A percentile compares a stretch with the other conserved stretches of the same genome.
These are phyloP conservation scores for Neelides sp. DNA, from an alignment of 1,140 invertebrate genomes.

Conservation along the genomic window DNA sequence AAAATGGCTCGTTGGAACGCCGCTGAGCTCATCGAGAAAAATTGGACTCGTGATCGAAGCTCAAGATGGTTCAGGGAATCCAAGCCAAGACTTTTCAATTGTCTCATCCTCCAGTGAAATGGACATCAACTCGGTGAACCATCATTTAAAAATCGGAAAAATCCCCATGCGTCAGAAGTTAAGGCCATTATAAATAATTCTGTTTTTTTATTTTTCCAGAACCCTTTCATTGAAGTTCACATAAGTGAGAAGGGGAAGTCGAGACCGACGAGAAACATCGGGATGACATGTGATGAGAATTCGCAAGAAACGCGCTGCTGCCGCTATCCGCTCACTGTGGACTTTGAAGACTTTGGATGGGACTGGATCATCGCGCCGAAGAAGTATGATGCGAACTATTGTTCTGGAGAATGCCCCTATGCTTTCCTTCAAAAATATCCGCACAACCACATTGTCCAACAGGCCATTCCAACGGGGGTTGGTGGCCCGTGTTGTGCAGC, in stretches of 20 bases:
- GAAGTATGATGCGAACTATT: constrained; percentile 91
- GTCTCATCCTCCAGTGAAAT: constrained; percentile 10
- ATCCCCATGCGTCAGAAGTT: not conserved
- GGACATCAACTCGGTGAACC: constrained; percentile 23
- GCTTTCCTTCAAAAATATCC: constrained; percentile 78
- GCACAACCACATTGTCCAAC: constrained; percentile 82
- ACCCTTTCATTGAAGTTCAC: constrained; percentile 67
- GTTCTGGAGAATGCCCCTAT: constrained; percentile 85
- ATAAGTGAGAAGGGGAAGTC: constrained; percentile 47
- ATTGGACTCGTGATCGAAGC: constrained; percentile 27
- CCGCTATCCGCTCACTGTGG: constrained; percentile 79
- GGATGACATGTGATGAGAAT: constrained; percentile 61
- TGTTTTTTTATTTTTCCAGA: constrained; percentile 41
- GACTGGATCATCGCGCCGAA: constrained; percentile 96
- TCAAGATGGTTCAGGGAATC: constrained; percentile 8
- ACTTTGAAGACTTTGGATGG: constrained; percentile 94
- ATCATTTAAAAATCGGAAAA: not conserved
- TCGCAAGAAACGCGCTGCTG: constrained; percentile 70
- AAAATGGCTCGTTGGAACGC: constrained; percentile 21
- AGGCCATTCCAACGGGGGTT: constrained; percentile 53
- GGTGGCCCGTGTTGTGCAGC: constrained; percentile 80
- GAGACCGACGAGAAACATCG: constrained; percentile 56
- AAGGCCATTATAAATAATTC: not conserved
- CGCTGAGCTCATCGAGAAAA: constrained; percentile 17
- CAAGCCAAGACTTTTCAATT: constrained; percentile 15